phyloP scores from a whole-genome alignment of 2,888 invertebrate genomes.

The Drosophila anceps region DNA sequence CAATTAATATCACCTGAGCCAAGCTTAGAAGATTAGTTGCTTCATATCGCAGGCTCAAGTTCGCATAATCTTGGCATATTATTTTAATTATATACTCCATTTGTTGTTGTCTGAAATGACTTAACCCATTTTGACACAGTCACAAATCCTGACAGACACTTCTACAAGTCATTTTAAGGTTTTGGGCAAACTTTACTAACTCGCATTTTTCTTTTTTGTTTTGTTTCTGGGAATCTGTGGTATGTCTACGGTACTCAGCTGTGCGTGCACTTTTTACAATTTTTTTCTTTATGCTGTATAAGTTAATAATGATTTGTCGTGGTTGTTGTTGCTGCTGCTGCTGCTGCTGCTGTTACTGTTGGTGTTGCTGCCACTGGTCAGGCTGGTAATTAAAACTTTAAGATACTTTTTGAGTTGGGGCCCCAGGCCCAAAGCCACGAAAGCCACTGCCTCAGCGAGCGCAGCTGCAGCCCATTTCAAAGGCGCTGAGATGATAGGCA shows the following conservation, averaged over 20 bases:
- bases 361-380: constrained; percentile 59
- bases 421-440: constrained; percentile 36
- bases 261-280: constrained; percentile 38
- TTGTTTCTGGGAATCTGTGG: constrained; percentile 31
- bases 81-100: neutral
- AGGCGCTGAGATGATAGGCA: constrained; percentile 57
- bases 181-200: constrained; percentile 31
- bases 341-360: constrained; percentile 36
- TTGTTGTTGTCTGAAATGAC: constrained; percentile 21
- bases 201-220: constrained; percentile 41
- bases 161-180: constrained; percentile 61
- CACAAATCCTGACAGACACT: constrained; percentile 33
- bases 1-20: constrained; percentile 31
- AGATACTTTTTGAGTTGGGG: constrained; percentile 75
- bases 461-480: constrained; percentile 62
- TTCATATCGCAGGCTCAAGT: neutral
- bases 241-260: constrained; percentile 52
- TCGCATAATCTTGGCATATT: neutral
- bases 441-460: constrained; percentile 21
- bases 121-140: constrained; percentile 56
- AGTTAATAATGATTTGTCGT: constrained; percentile 77
- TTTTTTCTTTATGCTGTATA: constrained; percentile 44
- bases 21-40: neutral
- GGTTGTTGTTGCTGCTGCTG: too few species aligned
- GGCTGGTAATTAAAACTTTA: constrained; percentile 76